phyloP scores from a whole-genome alignment of 2,113 vertebrate species.

The Mungos mungo region DNA sequence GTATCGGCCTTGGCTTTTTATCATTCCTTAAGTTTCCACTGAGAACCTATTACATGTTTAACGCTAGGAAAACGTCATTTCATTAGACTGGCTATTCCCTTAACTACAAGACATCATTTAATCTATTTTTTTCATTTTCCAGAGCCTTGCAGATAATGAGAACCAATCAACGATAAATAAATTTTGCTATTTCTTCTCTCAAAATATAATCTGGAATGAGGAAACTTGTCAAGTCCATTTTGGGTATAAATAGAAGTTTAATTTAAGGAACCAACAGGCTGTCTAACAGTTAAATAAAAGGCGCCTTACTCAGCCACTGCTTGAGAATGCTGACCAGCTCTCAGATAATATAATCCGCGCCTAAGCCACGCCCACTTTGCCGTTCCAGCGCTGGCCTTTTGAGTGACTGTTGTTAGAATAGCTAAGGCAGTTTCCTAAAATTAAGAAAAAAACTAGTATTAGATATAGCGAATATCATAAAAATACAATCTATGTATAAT shows the following conservation, averaged over 20 bases:
- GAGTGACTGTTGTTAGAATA: slow-evolving; percentile 91
- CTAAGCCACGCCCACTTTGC: slow-evolving; percentile 98
- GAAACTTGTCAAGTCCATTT: background rate
- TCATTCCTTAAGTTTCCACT: background rate
- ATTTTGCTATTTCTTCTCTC: slow-evolving; percentile 22
- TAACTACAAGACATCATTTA: background rate
- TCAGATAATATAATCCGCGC: slow-evolving; percentile 94
- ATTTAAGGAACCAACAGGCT: background rate
- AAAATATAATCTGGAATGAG: background rate
- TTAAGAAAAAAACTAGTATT: slow-evolving; percentile 55
- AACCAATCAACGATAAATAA: background rate
- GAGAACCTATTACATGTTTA: background rate
- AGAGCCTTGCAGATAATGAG: background rate
- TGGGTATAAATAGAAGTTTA: background rate
- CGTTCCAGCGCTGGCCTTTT: slow-evolving; percentile 89
- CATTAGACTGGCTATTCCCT: background rate
- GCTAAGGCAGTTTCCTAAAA: slow-evolving; percentile 91
- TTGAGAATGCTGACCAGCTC: slow-evolving; percentile 89
- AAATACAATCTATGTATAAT: background rate
- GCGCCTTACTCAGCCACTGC: slow-evolving; percentile 93
- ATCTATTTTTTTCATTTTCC: background rate
- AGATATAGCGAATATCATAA: slow-evolving; percentile 40
- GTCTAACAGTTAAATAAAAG: background rate
- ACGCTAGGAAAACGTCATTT: background rate
- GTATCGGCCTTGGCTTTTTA: background rate